Percentiles rank a stretch among this genome's conserved stretches.
phyloP scores from a whole-genome alignment of 2,113 vertebrate species.

The Machaerirhynchus nigripectus region DNA sequence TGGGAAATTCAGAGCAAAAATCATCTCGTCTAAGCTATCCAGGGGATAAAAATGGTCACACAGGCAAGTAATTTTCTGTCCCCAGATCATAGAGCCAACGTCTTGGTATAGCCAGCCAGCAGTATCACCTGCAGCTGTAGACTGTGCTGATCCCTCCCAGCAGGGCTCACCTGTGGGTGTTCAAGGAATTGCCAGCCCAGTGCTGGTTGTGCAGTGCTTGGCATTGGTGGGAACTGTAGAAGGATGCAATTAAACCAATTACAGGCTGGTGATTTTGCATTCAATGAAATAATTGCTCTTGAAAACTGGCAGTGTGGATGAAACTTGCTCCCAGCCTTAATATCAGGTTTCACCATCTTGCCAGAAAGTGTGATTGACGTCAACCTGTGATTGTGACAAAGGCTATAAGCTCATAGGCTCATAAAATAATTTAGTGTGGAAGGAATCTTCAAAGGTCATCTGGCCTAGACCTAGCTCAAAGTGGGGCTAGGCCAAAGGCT shows the following conservation, averaged over 20 bases:
- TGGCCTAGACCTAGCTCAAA: background rate
- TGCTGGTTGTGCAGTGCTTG: background rate
- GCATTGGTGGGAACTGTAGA: background rate
- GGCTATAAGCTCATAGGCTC: background rate
- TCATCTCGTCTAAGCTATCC: background rate
- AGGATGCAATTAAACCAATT: conserved; percentile 37
- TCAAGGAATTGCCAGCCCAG: background rate
- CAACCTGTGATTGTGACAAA: background rate
- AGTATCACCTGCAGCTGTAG: background rate
- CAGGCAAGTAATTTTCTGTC: background rate
- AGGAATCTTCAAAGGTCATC: background rate
- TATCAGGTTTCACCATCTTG: background rate
- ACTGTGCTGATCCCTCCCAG: background rate
- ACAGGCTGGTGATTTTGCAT: background rate
- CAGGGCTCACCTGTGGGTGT: background rate
- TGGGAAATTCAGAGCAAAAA: background rate
- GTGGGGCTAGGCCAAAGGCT: background rate
- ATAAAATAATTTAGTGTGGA: background rate
- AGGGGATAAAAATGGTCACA: background rate
- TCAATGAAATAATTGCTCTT: conserved; percentile 30
- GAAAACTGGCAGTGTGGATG: background rate
- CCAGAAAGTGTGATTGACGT: background rate
- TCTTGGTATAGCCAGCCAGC: background rate
- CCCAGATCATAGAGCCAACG: background rate
- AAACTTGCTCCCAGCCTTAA: background rate